These are phyloP conservation scores for Chinchilla lanigera DNA, from an alignment of 2,113 vertebrate species.

Conservation along the genomic window DNA sequence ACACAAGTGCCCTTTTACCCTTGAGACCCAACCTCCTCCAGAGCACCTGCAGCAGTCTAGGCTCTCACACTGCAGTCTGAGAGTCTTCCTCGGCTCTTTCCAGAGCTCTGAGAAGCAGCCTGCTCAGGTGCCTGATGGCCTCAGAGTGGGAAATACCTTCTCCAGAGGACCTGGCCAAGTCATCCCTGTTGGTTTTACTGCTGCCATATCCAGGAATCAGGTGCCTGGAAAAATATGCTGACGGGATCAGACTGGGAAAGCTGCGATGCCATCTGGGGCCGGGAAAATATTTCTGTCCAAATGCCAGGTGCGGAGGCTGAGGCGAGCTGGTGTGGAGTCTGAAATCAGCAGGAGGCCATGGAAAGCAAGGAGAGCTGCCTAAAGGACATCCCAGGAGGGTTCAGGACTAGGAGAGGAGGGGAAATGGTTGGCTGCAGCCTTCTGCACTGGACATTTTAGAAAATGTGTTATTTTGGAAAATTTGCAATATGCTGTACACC, in stretches of 20 bases:
- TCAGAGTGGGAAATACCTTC: conserved; percentile 65
- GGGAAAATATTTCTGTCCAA: conserved; percentile 64
- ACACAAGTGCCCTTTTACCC: too few species aligned
- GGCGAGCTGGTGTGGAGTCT: rapidly evolving
- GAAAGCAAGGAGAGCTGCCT: neutral
- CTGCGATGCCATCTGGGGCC: conserved; percentile 76
- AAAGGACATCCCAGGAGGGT: neutral
- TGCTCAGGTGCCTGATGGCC: neutral
- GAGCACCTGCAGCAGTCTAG: neutral
- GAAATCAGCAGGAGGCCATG: neutral
- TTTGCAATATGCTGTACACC: neutral
- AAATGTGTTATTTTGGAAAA: neutral
- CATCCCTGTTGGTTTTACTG: neutral
- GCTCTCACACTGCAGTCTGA: neutral
- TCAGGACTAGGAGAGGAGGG: neutral
- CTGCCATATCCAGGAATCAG: conserved; percentile 73
- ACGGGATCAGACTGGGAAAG: conserved; percentile 54
- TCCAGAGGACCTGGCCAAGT: neutral
- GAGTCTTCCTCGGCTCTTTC: neutral
- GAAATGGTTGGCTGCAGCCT: neutral
- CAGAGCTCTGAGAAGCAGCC: neutral
- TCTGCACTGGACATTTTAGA: neutral
- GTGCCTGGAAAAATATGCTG: conserved; percentile 67
- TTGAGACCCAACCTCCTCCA: neutral
- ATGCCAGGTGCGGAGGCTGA: conserved; percentile 18